phyloP scores from a whole-genome alignment of 2,888 invertebrate genomes.

The Andrena minutula region DNA sequence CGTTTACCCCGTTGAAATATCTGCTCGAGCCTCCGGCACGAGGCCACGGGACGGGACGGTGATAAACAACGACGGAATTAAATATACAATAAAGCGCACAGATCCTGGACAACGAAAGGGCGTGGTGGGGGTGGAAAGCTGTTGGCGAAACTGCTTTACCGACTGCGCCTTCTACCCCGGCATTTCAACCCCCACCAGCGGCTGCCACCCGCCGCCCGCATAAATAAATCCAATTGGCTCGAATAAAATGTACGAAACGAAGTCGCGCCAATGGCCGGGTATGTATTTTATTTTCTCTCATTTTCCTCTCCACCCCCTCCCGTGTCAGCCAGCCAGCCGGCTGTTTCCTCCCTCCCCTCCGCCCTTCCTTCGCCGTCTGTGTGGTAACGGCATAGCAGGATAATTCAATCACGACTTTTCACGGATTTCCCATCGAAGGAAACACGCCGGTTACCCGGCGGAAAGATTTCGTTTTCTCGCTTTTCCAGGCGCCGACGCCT shows the following conservation, averaged over 20 bases:
- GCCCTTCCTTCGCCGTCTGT: constrained; percentile 28
- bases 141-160: constrained; percentile 75
- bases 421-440: constrained; percentile 74
- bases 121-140: constrained; percentile 71
- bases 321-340: constrained; percentile 39
- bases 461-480: constrained; percentile 63
- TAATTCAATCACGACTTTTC: constrained; percentile 76
- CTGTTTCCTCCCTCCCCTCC: constrained; percentile 31
- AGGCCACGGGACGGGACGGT: constrained; percentile 44
- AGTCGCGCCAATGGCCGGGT: constrained; percentile 70
- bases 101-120: constrained; percentile 75
- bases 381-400: constrained; percentile 61
- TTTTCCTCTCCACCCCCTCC: constrained; percentile 59
- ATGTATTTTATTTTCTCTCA: constrained; percentile 73
- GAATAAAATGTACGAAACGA: constrained; percentile 79
- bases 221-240: constrained; percentile 81
- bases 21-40: constrained; percentile 42
- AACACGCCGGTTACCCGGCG: constrained; percentile 66
- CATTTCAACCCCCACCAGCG: constrained; percentile 60
- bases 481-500: constrained; percentile 40
- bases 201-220: constrained; percentile 70
- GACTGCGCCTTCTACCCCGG: constrained; percentile 62
- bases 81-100: constrained; percentile 75
- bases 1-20: constrained; percentile 63
- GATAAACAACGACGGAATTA: constrained; percentile 74